Conservation (phyloP, 2,113 vertebrate genomes). For the Ptyas mucosa region DNA sequence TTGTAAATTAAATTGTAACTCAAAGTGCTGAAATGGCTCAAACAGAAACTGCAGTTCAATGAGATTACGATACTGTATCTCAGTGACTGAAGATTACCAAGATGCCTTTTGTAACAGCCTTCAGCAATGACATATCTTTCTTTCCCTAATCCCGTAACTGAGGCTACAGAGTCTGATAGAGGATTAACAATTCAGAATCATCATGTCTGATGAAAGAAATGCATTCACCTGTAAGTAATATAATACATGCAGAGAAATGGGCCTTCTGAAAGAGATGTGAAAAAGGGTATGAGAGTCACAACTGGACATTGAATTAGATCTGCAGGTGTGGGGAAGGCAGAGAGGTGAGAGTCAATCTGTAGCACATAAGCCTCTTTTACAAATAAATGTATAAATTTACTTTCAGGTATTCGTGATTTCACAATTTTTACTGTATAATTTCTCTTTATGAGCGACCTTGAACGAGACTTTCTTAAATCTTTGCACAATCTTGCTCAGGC, state of each 20-base stretch:
- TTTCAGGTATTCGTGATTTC: not conserved
- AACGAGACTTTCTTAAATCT: not conserved
- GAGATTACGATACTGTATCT: not conserved
- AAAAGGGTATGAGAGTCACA: not conserved
- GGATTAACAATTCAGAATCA: not conserved
- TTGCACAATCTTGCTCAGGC: not conserved
- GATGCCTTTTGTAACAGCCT: not conserved
- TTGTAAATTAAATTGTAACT: not conserved
- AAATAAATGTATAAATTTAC: not conserved
- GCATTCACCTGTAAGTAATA: not conserved
- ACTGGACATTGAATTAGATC: not conserved
- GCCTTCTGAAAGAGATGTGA: not conserved
- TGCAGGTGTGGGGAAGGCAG: not conserved
- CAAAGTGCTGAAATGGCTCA: not conserved
- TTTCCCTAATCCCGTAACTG: not conserved
- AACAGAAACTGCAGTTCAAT: not conserved
- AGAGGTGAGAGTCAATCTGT: not conserved
- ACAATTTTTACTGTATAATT: not conserved
- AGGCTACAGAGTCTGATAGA: not conserved
- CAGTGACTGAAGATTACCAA: not conserved
- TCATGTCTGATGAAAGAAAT: not conserved
- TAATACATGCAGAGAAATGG: not conserved
- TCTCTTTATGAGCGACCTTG: not conserved
- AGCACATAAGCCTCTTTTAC: not conserved
- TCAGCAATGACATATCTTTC: not conserved